A percentile compares a stretch with the other conserved stretches of the same genome.
phyloP scores from a whole-genome alignment of 2,888 invertebrate genomes.

The Nomada ferruginata region DNA sequence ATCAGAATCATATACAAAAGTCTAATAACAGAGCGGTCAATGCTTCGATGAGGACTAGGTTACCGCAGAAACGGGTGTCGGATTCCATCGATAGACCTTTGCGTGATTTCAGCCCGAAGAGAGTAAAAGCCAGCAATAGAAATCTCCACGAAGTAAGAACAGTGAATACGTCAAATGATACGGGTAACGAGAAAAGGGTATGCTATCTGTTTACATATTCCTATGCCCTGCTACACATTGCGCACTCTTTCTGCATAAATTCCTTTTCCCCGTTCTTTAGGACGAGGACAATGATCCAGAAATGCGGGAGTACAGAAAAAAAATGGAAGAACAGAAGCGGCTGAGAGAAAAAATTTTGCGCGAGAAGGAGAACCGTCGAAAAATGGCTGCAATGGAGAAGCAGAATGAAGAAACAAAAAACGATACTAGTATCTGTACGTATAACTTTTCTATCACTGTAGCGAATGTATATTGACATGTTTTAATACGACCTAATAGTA shows the following conservation, averaged over 20 bases:
- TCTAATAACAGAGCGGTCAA: constrained; percentile 61
- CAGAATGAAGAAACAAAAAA: constrained; percentile 73
- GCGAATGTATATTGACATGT: neutral
- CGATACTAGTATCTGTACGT: constrained; percentile 72
- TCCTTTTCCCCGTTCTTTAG: constrained; percentile 32
- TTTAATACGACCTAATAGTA: no score
- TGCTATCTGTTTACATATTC: neutral
- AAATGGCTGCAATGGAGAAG: constrained; percentile 82
- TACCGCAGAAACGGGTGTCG: constrained; percentile 68
- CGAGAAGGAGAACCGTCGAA: constrained; percentile 84
- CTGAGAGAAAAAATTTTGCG: constrained; percentile 83
- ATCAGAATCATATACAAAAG: constrained; percentile 70
- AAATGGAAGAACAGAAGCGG: constrained; percentile 85
- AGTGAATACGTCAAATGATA: constrained; percentile 69
- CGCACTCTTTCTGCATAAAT: neutral
- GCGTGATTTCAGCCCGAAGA: constrained; percentile 77
- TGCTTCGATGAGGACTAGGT: constrained; percentile 54
- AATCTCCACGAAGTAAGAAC: constrained; percentile 79
- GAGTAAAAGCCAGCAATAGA: constrained; percentile 71
- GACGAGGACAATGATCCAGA: constrained; percentile 83
- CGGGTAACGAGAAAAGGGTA: constrained; percentile 72
- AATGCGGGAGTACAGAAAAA: constrained; percentile 83
- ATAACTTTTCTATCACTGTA: neutral
- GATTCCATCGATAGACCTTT: constrained; percentile 66
- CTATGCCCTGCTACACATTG: neutral